A percentile compares a stretch with the other conserved stretches of the same genome.
Conservation (phyloP, 2,113 vertebrate genomes). For the Muntiacus reevesi region DNA sequence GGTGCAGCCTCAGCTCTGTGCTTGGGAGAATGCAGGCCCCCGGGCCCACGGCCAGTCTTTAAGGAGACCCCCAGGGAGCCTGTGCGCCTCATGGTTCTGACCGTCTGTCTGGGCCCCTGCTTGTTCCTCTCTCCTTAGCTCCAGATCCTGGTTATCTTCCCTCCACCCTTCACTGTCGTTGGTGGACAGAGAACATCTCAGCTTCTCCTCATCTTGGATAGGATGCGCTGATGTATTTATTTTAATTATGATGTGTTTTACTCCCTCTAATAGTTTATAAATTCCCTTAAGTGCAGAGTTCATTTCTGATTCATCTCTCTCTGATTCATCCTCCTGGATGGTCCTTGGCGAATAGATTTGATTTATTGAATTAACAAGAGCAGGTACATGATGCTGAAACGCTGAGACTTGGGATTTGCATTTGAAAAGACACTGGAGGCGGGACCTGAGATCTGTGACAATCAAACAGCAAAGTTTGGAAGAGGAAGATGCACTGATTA, state of each 20-base stretch:
- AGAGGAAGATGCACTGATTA: neutral
- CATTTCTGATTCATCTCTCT: neutral
- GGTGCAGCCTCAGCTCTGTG: too few relatives aligned
- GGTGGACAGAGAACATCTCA: neutral
- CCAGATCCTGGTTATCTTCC: neutral
- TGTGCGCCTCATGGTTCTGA: fast-evolving
- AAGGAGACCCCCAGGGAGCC: too few relatives aligned
- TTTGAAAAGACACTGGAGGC: neutral
- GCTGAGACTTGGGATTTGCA: neutral
- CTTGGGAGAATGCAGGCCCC: neutral
- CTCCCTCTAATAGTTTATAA: neutral
- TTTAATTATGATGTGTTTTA: neutral
- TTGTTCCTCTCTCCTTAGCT: neutral
- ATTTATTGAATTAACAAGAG: neutral
- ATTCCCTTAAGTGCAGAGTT: neutral
- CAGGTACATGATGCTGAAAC: neutral
- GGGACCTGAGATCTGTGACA: neutral
- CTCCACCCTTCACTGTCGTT: neutral
- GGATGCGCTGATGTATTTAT: neutral
- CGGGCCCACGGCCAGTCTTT: neutral
- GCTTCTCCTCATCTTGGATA: neutral
- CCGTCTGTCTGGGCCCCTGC: fast-evolving
- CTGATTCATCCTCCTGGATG: neutral
- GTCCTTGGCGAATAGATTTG: neutral
- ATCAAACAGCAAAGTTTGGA: neutral